Percentiles rank a stretch among this genome's conserved stretches.
phyloP scores from a whole-genome alignment of 2,113 vertebrate species.

The Stomatorhinus ivindoensis region DNA sequence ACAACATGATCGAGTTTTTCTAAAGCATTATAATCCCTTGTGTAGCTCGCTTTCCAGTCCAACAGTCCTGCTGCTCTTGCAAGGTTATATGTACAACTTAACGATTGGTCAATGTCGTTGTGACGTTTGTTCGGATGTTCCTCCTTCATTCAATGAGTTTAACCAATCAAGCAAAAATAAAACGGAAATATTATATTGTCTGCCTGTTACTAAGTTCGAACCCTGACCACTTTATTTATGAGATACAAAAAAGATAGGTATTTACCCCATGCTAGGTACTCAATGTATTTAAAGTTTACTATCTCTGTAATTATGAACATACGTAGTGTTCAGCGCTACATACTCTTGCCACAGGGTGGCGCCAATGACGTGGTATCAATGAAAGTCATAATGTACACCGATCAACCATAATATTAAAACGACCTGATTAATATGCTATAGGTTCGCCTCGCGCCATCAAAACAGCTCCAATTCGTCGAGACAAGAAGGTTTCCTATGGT shows the following conservation, averaged over 20 bases:
- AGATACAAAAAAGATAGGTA: background rate
- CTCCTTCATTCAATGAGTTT: slow-evolving; percentile 23
- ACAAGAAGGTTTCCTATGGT: background rate
- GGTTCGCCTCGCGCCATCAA: background rate
- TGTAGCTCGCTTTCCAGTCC: background rate
- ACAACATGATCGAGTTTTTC: slow-evolving; percentile 5
- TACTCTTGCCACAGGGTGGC: background rate
- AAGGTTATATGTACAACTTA: slow-evolving; percentile 33
- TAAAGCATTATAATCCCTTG: background rate
- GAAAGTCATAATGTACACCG: background rate
- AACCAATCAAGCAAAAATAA: slow-evolving; percentile 14
- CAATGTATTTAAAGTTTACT: background rate
- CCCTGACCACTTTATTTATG: background rate
- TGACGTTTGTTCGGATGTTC: slow-evolving; percentile 28
- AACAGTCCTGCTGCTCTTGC: slow-evolving; percentile 39
- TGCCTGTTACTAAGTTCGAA: background rate
- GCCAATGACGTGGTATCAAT: background rate
- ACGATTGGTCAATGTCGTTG: slow-evolving; percentile 39
- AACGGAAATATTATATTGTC: slow-evolving; percentile 8
- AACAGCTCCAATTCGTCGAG: background rate
- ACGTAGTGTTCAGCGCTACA: background rate
- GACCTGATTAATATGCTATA: background rate
- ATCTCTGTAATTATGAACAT: background rate
- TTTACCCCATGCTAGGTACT: background rate
- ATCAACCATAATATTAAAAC: background rate